Base-by-base conservation (phyloP, 2,888 invertebrate species). In the Isotomurus palustris region DNA sequence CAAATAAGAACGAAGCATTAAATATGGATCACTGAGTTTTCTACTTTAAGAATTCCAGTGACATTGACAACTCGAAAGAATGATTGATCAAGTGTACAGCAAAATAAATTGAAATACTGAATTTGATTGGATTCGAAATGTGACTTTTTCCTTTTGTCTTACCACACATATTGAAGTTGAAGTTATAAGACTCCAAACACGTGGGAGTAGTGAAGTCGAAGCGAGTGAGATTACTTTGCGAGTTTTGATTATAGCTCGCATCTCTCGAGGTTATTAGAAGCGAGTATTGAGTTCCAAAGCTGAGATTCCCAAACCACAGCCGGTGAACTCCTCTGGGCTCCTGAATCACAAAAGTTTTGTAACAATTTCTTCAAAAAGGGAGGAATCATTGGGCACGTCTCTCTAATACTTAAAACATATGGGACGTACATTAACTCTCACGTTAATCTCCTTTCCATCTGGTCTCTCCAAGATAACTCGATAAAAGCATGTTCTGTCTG, bases 401-500 rank as follows among this genome's bases (percentile, higher is more conserved):
- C n/a, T n/a, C n/a, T n/a, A n/a, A n/a, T n/a, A n/a, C n/a, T n/a
- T n/a, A n/a, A n/a, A n/a, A n/a, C n/a, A n/a, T n/a, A n/a, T 32
- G 12, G 12, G 17, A 40, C 40, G 10, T 40, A 40, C 53, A 48
- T 56, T 60, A 14, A 44, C 57, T 24, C 45, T 51, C n/a, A 51
- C 35, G 22, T 35, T 28, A 53, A 51, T 58, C 32, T 60, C 61
- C 45, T 14, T 50, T n/a, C 45, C 49, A 41, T 32, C 57, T 25
- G 41, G 50, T 24, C 43, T 54, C 25, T 60, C 60, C 48, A 68
- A 41, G 4, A 64, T 49, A 29, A 67, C 54, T 52, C 68, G 68
- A 62, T 68, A 70, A 35, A 60, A 68, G 43, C 69, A 70, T 8
- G 68, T 45, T 35, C 60, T 60, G 45, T 68, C 69, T 69, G 54